Base-by-base conservation (phyloP, 2,888 invertebrate species). In the Nebria salina region DNA sequence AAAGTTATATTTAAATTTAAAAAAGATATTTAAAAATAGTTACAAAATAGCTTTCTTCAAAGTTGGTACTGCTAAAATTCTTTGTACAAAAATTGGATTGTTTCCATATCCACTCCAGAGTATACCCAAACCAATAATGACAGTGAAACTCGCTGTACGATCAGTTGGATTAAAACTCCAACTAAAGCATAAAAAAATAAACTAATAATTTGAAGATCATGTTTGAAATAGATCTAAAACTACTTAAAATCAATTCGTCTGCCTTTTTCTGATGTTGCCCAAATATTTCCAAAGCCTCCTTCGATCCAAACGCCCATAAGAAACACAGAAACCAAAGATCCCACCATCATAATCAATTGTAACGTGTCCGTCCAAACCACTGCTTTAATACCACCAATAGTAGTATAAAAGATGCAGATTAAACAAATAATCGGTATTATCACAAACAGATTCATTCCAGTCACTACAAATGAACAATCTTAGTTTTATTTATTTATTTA, bases 371-470 rank as follows among this genome's bases (percentile, higher is more conserved):
- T 87, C 89, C 89, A 89, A 26, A 89, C 87, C 8, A 89, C 89
- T 2, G 89, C 88, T 83, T 87, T 87, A 15, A 89, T 85, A 13
- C 89, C 89, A 43, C 89, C 89, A 64, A 94, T 85, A 1, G 94
- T 93, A 11, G 94, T 94, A 84, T 95, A 93, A 43, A 94, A 93
- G 20, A 94, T 94, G 86, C 94, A 95, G 0, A 93, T 90, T 1
- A 92, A 87, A 84, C 94, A 93, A 8, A 93, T 90, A 0, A 93
- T 89, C 1, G 93, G 91, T 1, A 93, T 92, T 54, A 94, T 90
- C 0, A 91, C 87, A 85, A 92, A 92, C 7, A 93, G 90, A 82
- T 92, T 87, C 9, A 92, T 90, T 26, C 93, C 92, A 25, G 94
- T 94, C 6, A 94, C 94, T 93, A 88, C 81, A 90, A 78, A 76